A percentile compares a stretch with the other conserved stretches of the same genome.
phyloP scores from a whole-genome alignment of 2,113 vertebrate genomes.

The Thinocorus orbignyianus region DNA sequence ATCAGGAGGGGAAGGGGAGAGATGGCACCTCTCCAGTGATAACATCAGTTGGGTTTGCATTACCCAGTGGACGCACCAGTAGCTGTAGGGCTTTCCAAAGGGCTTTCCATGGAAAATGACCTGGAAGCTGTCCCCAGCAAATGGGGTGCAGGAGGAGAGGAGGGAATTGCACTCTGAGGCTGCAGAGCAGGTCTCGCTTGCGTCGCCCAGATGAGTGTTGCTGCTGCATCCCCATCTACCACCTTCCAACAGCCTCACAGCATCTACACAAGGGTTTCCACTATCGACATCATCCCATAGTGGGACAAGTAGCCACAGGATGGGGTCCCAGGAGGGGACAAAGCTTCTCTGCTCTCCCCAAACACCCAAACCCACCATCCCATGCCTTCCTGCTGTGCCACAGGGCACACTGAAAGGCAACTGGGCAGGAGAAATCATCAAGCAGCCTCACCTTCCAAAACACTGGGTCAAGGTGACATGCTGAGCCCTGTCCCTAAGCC shows the following conservation, averaged over 20 bases:
- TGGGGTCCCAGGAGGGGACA: not conserved
- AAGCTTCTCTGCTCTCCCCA: not conserved
- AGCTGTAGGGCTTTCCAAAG: not conserved
- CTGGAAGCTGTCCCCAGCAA: not conserved
- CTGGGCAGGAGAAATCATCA: not conserved
- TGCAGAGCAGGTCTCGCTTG: not conserved
- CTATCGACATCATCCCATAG: not conserved
- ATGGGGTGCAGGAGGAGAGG: rapidly evolving
- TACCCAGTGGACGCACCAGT: rapidly evolving
- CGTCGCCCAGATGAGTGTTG: not conserved
- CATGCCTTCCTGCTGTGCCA: not conserved
- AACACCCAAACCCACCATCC: not conserved
- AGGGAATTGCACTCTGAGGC: rapidly evolving
- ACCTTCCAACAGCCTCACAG: not conserved
- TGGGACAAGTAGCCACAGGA: not conserved
- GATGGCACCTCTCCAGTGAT: rapidly evolving
- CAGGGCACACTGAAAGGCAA: rapidly evolving
- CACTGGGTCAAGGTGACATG: not conserved
- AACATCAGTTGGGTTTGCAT: rapidly evolving
- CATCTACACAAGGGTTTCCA: not conserved
- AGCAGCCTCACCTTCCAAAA: not conserved
- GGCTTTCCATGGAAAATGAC: not conserved
- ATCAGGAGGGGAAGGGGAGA: rapidly evolving
- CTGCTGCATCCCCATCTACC: not conserved
- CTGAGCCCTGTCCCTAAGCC: not conserved